Evolutionary conservation across 2,888 invertebrate genomes (phyloP), one percentile per base, ranked within the genome.

Genomic region (Pegoplata infirma): DNA sequence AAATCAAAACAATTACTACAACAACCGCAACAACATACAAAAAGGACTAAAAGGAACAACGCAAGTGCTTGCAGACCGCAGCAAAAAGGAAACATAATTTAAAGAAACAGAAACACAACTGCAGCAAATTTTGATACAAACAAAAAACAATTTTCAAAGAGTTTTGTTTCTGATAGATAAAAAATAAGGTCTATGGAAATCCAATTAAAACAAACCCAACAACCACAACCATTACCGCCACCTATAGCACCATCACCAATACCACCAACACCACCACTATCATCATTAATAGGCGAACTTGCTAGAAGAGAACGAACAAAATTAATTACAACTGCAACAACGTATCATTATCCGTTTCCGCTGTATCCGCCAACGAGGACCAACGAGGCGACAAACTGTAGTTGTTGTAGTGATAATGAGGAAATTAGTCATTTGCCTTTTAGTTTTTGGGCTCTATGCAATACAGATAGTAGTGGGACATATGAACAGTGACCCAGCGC

Each of bases 401-500:
- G 83, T 82, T 81, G 83, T 58, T 71, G 56, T 72, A 68, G 79
- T 82, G 82, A 85, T 84, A 83, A 84, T 84, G 82, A 84, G 83
- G 83, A 85, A 85, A 82, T 82, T 84, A 84, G 84, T 84, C 80
- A 81, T 84, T 81, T 85, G 83, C 80, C 82, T 85, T 78, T 82
- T 85, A 80, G 83, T 84, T 82, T 84, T 84, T 81, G 85, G 84
- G 76, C 82, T 84, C 79, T 84, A 82, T 67, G 81, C 84, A 74
- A 83, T 84, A 79, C 84, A 84, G 74, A 84, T 83, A 58, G 89
- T 88, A 56, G 89, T 88, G 58, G 88, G 88, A 71, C 86, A 88
- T 71, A 91, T 91, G 14, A 91, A 90, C 82, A 92, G 92, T 67
- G 93, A 93, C 86, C 93, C 93, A 12, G 93, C 93, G 0, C 93